These are phyloP conservation scores for Corythornis madagascariensis DNA, from an alignment of 2,113 vertebrate species.

Conservation along the genomic window DNA sequence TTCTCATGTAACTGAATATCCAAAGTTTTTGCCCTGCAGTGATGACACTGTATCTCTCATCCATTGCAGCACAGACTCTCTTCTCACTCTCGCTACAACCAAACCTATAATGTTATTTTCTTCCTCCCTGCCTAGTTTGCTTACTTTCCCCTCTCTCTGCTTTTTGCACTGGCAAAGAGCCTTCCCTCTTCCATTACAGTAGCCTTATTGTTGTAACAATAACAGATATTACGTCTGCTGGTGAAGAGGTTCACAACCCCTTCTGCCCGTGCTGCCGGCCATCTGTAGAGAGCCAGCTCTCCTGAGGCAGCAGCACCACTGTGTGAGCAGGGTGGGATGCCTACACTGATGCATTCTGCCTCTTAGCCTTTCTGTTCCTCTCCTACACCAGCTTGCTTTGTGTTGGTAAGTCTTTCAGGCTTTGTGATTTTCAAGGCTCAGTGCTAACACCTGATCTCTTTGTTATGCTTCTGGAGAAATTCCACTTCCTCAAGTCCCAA, in stretches of 20 bases:
- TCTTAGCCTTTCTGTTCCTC: background rate
- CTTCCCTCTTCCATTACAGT: background rate
- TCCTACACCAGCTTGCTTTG: background rate
- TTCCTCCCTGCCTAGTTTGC: background rate
- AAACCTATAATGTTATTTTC: background rate
- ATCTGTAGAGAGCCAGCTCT: background rate
- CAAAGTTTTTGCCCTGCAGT: background rate
- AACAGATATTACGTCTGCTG: background rate
- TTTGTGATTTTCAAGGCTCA: background rate
- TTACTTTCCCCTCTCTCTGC: background rate
- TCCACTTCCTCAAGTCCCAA: background rate
- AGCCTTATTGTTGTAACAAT: background rate
- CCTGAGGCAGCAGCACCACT: background rate
- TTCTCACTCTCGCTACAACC: rapidly evolving
- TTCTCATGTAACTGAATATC: background rate
- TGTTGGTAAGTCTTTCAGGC: background rate
- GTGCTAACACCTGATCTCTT: background rate
- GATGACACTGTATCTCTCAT: rapidly evolving
- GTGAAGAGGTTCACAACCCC: background rate
- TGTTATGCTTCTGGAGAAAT: slow-evolving; percentile 9
- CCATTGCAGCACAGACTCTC: background rate
- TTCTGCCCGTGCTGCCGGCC: background rate
- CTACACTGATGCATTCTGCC: background rate
- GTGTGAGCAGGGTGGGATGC: background rate
- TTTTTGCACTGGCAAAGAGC: background rate